Evolutionary conservation across 2,113 vertebrate genomes (phyloP).

Genomic region (Asarcornis scutulata): DNA sequence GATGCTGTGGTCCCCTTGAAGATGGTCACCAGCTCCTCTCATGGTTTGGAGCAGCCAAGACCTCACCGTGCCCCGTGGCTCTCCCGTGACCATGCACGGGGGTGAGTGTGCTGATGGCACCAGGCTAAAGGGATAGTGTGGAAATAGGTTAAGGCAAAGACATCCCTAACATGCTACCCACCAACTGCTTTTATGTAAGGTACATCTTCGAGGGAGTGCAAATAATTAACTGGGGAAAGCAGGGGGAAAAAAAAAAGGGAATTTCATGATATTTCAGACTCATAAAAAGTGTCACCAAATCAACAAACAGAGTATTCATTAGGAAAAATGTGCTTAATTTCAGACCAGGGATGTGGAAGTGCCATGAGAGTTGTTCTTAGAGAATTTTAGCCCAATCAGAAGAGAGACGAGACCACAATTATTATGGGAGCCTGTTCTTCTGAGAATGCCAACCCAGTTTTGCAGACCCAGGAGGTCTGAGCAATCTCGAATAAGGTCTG

Average conservation of each 20-base stretch:
- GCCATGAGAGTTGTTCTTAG: constrained; percentile 38
- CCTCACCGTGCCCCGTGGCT: not conserved
- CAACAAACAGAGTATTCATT: constrained; percentile 63
- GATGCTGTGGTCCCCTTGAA: not conserved
- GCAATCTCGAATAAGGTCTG: constrained; percentile 56
- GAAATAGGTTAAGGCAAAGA: constrained; percentile 50
- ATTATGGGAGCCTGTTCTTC: constrained; percentile 65
- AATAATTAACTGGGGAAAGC: not conserved
- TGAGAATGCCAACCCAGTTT: constrained; percentile 67
- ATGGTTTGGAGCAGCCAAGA: not conserved
- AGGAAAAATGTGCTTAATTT: constrained; percentile 62
- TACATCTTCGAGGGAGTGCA: not conserved
- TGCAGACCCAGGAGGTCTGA: constrained; percentile 60
- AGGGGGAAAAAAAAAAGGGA: not conserved
- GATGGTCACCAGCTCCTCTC: not conserved
- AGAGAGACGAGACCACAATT: constrained; percentile 24
- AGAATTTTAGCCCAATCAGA: constrained; percentile 63
- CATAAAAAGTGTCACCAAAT: constrained; percentile 24
- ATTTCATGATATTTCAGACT: constrained; percentile 32
- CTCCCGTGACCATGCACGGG: accelerated
- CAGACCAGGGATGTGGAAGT: constrained; percentile 51
- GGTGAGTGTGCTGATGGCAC: not conserved
- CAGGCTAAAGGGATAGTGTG: not conserved
- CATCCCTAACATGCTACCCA: not conserved
- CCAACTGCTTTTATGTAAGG: not conserved